Base-by-base conservation (phyloP, 2,113 vertebrate genomes). In the Hypocryptadius cinnamomeus region DNA sequence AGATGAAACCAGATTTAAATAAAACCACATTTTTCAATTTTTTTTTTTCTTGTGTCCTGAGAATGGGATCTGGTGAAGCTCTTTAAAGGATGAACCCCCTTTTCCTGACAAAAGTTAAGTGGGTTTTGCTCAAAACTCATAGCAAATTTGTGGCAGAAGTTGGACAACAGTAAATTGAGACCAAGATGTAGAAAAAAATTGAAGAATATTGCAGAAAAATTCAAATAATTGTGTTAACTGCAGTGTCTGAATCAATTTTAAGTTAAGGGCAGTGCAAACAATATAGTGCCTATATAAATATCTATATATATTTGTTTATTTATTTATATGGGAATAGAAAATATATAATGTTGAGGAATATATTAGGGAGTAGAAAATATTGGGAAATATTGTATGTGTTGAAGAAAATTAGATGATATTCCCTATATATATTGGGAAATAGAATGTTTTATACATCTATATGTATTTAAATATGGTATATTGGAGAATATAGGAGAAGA, bases 161-260 rank as follows among this genome's bases (percentile, higher is more conserved):
- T 0, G 15, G 15, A 3, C 15, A 17, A 9, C 6, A 10, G 15
- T 10, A 15, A 30, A 5, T 11, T 40, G 45, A 66, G 39, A 14
- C 30, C 5, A 14, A 50, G n/a, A 56, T 45, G 17, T 8, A 35
- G 35, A 61, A 60, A 76, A n/a, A 44, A 85, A 23, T 2, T 6
- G 16, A 23, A 73, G 22, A 10, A 40, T 39, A 19, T 39, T 33
- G 47, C 19, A n/a, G 35, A 79, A 47, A 31, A 16, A 15, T 11
- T 5, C 3, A 12, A 47, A 16, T 35, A 15, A 25, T 69, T 48
- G 9, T 2, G 1, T 47, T 68, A 25, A 51, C 68, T 57, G 30
- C 30, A 30, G 30, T 19, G 1, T 3, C 8, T 35, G 40, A 39
- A 57, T 66, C 2, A 7, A 44, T 35, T 87, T 19, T 24, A 17